These are phyloP conservation scores for Trichonephila clavipes DNA, from an alignment of 1,140 invertebrate genomes.

Conservation along the genomic window DNA sequence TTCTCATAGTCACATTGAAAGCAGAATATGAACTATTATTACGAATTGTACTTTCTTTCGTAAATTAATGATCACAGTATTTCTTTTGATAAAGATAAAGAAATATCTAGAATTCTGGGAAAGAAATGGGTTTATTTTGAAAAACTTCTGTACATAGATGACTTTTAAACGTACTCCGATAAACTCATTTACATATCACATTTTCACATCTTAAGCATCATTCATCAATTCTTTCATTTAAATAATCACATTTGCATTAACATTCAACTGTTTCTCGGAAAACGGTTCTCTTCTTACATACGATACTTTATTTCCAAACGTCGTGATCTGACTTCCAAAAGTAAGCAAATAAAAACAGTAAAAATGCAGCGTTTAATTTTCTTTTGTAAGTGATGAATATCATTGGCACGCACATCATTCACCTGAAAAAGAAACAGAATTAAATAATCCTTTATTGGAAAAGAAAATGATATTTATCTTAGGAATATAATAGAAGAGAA, in stretches of 20 bases:
- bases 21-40: too few relatives aligned
- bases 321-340: not conserved
- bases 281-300: not conserved
- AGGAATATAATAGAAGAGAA: not conserved
- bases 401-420: constrained; percentile 6
- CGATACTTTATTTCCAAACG: not conserved
- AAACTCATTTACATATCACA: constrained; percentile 51
- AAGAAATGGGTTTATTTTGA: not conserved
- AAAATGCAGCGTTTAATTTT: not conserved
- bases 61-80: too few relatives aligned
- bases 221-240: not conserved
- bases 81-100: too few relatives aligned
- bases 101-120: too few relatives aligned
- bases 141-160: constrained; percentile 24
- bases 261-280: not conserved
- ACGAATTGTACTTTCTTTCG: too few relatives aligned
- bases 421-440: constrained; percentile 29
- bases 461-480: not conserved
- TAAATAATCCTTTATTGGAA: not conserved
- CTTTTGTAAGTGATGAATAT: not conserved
- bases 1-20: too few relatives aligned
- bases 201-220: constrained; percentile 8
- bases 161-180: not conserved
- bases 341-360: constrained; percentile 12
- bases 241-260: constrained; percentile 29